A percentile compares a stretch with the other conserved stretches of the same genome.
Conservation (phyloP, 2,797 vertebrate species). For the Calcarius lapponicus region DNA sequence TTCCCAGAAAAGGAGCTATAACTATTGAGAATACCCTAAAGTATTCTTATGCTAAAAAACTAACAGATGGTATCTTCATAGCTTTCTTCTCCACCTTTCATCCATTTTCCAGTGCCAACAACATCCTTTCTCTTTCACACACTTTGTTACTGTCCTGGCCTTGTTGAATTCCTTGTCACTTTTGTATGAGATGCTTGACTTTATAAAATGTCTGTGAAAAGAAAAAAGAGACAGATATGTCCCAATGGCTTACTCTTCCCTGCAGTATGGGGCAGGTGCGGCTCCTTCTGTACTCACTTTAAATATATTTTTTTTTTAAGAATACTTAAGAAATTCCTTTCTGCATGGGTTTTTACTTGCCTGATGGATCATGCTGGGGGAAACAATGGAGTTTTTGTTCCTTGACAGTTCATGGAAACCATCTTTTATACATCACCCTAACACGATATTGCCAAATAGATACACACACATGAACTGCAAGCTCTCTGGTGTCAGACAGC, state of each 20-base stretch:
- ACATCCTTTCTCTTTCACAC: not conserved
- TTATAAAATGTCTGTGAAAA: not conserved
- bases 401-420: not conserved
- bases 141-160: not conserved
- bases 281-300: not conserved
- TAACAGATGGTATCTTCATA: not conserved
- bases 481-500: not conserved
- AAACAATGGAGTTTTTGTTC: not conserved
- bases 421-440: not conserved
- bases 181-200: not conserved
- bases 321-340: not conserved
- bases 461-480: not conserved
- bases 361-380: not conserved
- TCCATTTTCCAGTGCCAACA: not conserved
- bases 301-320: not conserved
- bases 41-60: not conserved
- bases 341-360: not conserved
- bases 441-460: fast-evolving
- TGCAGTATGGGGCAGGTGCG: not conserved
- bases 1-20: not conserved
- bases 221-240: not conserved
- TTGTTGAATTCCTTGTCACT: not conserved
- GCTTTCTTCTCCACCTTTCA: not conserved
- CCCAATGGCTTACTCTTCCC: not conserved
- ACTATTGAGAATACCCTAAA: not conserved